A percentile compares a stretch with the other conserved stretches of the same genome.
Conservation (phyloP, 1,140 invertebrate genomes). For the Artemia franciscana region DNA sequence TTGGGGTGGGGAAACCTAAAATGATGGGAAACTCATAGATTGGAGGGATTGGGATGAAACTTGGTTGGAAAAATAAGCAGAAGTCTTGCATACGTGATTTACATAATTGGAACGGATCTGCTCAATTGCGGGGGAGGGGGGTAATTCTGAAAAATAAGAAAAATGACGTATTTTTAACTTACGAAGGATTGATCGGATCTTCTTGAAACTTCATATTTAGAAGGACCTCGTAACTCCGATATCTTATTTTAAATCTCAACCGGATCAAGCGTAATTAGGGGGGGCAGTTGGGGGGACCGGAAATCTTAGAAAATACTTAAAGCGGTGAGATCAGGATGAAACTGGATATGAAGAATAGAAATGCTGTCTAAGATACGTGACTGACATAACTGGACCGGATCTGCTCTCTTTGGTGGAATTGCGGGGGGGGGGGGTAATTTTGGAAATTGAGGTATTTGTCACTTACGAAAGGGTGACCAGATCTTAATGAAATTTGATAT, state of each 20-base stretch:
- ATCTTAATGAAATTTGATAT: too few species aligned
- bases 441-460: background rate
- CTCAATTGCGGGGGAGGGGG: background rate
- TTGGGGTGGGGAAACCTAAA: background rate
- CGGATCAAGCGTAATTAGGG: background rate
- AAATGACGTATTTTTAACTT: too few species aligned
- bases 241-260: background rate
- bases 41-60: background rate
- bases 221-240: background rate
- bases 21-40: background rate
- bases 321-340: background rate
- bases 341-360: background rate
- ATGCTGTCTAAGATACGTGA: background rate
- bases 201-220: background rate
- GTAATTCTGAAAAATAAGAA: background rate
- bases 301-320: background rate
- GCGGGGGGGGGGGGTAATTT: background rate
- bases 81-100: background rate
- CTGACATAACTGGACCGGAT: background rate
- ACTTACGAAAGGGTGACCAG: too few species aligned
- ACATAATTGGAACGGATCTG: background rate
- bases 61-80: background rate
- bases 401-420: background rate
- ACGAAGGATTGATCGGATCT: background rate
- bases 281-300: background rate